These are phyloP conservation scores for Epicauta chinensis DNA, from an alignment of 1,140 invertebrate genomes.

Conservation along the genomic window DNA sequence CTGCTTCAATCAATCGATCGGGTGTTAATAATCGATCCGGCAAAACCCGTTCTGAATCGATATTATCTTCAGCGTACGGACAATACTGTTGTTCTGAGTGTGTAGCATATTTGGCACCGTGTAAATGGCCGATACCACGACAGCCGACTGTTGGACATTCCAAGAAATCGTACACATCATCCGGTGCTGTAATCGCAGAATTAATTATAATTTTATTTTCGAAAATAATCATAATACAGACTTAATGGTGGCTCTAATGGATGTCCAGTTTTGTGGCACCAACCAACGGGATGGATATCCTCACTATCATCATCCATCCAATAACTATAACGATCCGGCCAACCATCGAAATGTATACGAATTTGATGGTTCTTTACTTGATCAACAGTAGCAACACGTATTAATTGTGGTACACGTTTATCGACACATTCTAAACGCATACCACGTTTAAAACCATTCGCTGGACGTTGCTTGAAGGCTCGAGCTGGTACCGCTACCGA, in stretches of 20 bases:
- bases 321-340: constrained; percentile 78
- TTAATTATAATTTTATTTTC: background rate
- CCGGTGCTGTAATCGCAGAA: constrained; percentile 44
- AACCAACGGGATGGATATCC: constrained; percentile 87
- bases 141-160: constrained; percentile 73
- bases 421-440: constrained; percentile 92
- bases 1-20: constrained; percentile 33
- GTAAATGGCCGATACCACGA: constrained; percentile 69
- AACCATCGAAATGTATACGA: constrained; percentile 86
- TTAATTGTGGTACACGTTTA: constrained; percentile 70
- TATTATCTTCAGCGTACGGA: constrained; percentile 72
- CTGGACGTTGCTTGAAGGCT: constrained; percentile 73
- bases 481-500: constrained; percentile 70
- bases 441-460: constrained; percentile 74
- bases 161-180: constrained; percentile 52
- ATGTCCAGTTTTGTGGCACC: constrained; percentile 83
- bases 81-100: constrained; percentile 75
- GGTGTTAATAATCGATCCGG: constrained; percentile 49
- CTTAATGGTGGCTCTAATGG: constrained; percentile 75
- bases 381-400: constrained; percentile 79
- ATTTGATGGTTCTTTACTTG: constrained; percentile 72
- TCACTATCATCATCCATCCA: constrained; percentile 88
- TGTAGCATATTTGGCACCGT: constrained; percentile 65
- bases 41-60: constrained; percentile 51
- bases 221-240: constrained; percentile 41